Base-by-base conservation (phyloP, 2,888 invertebrate species). In the Crematogaster levior region DNA sequence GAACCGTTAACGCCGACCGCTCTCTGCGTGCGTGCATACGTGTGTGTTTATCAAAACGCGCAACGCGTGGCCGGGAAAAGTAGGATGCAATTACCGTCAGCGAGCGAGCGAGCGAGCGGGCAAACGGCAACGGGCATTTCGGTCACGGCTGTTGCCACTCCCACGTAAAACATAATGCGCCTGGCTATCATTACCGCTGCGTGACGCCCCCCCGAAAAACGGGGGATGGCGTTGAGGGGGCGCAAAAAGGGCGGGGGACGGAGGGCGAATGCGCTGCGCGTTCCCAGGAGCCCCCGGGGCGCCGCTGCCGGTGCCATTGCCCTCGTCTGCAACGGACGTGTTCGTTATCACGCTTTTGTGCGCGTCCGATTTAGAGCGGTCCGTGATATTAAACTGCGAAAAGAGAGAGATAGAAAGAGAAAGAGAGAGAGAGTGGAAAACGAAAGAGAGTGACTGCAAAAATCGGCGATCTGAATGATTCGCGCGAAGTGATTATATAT, bases 81-180 rank as follows among this genome's bases (percentile, higher is more conserved):
- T 86, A 81, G 85, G 81, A 82, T 86, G 85, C 86, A 86, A 86
- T 86, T 86, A 85, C 83, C 85, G 83, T 83, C 70, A 74, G 82
- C 72, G 61, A 72, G 51, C 65, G 58, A 70, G 51, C 65, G 58
- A 70, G 70, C 61, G 60, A 58, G 80, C 43, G 66, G 53, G 72
- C 83, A 46, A 56, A 63, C 43, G 65, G 82, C 82, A 66, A 79
- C 63, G 70, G 48, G 82, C 84, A 84, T 85, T 82, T 81, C 82
- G 86, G 82, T 75, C 86, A 83, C 86, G 86, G 86, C 86, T 86
- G 86, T 86, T 86, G 81, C 86, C 86, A 86, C 86, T 86, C 86
- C 86, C 86, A 86, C 86, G 83, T 86, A 86, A 86, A 86, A 86
- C 86, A 86, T 85, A 83, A 86, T 86, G 82, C 82, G 85, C 82